phyloP scores from a whole-genome alignment of 1,140 invertebrate genomes.

The Ceratina australensis region DNA sequence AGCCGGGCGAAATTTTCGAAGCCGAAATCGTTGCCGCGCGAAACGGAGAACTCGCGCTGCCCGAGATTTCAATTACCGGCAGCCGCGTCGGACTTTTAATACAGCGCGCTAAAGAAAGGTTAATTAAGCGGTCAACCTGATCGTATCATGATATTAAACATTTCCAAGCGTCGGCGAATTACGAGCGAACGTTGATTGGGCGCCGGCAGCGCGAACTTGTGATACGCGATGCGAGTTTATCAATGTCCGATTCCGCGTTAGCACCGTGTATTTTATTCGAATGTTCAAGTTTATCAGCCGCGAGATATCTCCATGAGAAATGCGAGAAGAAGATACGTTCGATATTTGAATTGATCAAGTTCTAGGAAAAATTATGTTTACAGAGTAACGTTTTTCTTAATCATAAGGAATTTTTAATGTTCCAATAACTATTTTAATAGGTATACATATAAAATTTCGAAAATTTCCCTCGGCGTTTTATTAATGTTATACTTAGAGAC shows the following conservation, averaged over 20 bases:
- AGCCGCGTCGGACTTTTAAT: constrained; percentile 21
- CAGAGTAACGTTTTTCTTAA: no score
- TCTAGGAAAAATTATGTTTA: no score
- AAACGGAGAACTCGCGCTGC: constrained; percentile 12
- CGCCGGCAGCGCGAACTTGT: not conserved
- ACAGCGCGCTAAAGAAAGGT: constrained; percentile 24
- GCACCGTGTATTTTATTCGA: not conserved
- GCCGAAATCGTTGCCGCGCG: not conserved
- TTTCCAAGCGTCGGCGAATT: not conserved
- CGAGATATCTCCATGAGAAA: no score
- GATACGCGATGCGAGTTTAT: not conserved
- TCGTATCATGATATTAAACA: constrained; percentile 25
- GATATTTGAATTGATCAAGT: no score
- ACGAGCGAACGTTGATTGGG: not conserved
- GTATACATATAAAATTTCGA: no score
- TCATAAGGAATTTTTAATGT: no score
- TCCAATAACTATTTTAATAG: no score
- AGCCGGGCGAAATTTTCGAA: constrained; percentile 38
- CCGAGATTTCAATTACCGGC: constrained; percentile 42
- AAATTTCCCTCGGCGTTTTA: no score
- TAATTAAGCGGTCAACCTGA: constrained; percentile 40
- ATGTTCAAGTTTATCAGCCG: no score
- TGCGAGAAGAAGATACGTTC: no score
- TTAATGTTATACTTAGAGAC: no score
- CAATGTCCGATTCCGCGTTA: not conserved